These are phyloP conservation scores for Tuta absoluta DNA, from an alignment of 2,888 invertebrate species.

Conservation along the genomic window DNA sequence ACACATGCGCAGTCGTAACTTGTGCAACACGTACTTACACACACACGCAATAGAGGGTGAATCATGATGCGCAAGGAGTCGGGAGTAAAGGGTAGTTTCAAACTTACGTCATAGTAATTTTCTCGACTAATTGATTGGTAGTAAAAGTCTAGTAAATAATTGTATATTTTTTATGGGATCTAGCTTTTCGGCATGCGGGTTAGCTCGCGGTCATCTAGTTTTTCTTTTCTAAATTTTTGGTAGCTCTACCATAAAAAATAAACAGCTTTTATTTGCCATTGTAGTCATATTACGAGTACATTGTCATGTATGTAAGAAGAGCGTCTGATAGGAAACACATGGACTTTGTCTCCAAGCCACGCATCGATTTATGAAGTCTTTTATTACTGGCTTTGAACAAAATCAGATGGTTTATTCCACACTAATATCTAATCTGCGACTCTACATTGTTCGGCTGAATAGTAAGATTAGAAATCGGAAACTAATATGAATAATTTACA, in stretches of 20 bases:
- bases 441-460: not conserved
- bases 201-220: no score
- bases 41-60: conserved; percentile 45
- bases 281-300: no score
- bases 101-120: conserved; percentile 13
- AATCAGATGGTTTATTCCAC: no score
- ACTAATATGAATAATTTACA: not conserved
- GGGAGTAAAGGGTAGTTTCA: conserved; percentile 10
- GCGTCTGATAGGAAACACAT: no score
- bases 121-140: not conserved
- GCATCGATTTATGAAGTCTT: no score
- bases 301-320: no score
- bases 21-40: conserved; percentile 53
- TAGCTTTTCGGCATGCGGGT: not conserved
- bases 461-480: not conserved
- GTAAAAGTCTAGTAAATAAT: not conserved
- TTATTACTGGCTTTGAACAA: no score
- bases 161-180: not conserved
- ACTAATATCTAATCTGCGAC: no score
- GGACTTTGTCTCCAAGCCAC: no score
- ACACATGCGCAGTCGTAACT: conserved; percentile 22
- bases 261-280: no score
- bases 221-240: no score
- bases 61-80: conserved; percentile 40
- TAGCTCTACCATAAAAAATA: no score